Evolutionary conservation across 2,888 invertebrate species (phyloP).

Genomic region (Parnassius glacialis): DNA sequence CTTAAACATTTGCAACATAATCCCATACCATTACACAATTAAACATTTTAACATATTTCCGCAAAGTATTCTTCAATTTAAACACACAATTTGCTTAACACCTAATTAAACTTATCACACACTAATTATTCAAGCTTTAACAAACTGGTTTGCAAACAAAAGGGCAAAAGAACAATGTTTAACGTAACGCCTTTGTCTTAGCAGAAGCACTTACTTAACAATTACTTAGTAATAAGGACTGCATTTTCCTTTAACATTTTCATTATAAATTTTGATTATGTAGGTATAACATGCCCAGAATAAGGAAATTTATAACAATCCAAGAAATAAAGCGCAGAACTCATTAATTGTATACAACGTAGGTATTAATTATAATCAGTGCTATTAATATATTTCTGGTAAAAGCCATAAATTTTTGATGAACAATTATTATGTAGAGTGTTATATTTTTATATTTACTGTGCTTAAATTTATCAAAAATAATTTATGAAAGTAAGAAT

Average conservation of each 20-base stretch:
- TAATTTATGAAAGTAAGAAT: too few relatives aligned
- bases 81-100: conserved; percentile 12
- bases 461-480: too few relatives aligned
- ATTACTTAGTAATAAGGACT: conserved; percentile 1
- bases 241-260: neutral
- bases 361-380: too few relatives aligned
- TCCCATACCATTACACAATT: neutral
- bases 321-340: too few relatives aligned
- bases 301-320: too few relatives aligned
- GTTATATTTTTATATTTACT: too few relatives aligned
- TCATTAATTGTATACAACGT: too few relatives aligned
- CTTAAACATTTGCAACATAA: neutral
- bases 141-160: conserved; percentile 18
- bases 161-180: conserved; percentile 18
- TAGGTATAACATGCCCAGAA: too few relatives aligned
- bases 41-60: neutral
- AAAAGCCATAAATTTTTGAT: too few relatives aligned
- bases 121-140: conserved; percentile 8
- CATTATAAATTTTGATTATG: neutral
- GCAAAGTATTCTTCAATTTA: conserved; percentile 9
- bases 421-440: too few relatives aligned
- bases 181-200: conserved; percentile 13
- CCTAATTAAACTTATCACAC: conserved; percentile 11
- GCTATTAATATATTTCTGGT: too few relatives aligned
- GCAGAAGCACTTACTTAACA: neutral